A percentile compares a stretch with the other conserved stretches of the same genome.
These are phyloP conservation scores for Drosophila paulistorum DNA, from an alignment of 1,140 invertebrate genomes.

Conservation along the genomic window DNA sequence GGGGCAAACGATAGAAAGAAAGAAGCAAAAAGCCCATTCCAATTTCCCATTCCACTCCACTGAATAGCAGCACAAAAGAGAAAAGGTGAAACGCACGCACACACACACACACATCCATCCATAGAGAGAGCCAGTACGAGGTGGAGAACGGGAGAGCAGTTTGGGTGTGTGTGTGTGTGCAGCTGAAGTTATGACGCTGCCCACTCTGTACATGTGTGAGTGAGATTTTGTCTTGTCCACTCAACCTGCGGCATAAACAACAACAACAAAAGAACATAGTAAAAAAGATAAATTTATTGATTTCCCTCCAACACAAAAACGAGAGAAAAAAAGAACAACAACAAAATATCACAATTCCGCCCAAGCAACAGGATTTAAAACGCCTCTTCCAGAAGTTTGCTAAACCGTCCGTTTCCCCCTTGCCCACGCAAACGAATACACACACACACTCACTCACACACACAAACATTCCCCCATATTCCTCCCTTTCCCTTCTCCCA, in stretches of 20 bases:
- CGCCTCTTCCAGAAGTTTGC: conserved; percentile 51
- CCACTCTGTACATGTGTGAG: conserved; percentile 24
- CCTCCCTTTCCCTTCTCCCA: too few relatives aligned
- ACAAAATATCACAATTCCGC: conserved; percentile 69
- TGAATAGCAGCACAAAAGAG: conserved; percentile 65
- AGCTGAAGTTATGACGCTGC: conserved; percentile 30
- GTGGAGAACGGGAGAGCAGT: conserved; percentile 16
- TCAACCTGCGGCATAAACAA: conserved; percentile 59
- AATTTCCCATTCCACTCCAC: conserved; percentile 54
- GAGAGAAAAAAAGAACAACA: conserved; percentile 16
- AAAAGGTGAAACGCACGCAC: conserved; percentile 72
- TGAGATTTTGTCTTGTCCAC: conserved; percentile 38
- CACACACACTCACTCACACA: conserved; percentile 17
- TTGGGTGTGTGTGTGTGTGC: conserved; percentile 44
- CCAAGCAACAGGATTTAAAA: conserved; percentile 65
- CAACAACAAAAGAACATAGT: conserved; percentile 32
- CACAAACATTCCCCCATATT: conserved; percentile 21
- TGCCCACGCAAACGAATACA: conserved; percentile 14
- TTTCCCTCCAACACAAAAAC: conserved; percentile 72
- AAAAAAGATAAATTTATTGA: conserved; percentile 53
- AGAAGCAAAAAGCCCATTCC: conserved; percentile 30
- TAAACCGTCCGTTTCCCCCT: conserved; percentile 57
- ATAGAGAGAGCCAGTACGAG: conserved; percentile 30
- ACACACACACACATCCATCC: conserved; percentile 44
- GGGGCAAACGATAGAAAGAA: conserved; percentile 2